Conservation (phyloP, 2,888 invertebrate species). For the Cryptops parisi region DNA sequence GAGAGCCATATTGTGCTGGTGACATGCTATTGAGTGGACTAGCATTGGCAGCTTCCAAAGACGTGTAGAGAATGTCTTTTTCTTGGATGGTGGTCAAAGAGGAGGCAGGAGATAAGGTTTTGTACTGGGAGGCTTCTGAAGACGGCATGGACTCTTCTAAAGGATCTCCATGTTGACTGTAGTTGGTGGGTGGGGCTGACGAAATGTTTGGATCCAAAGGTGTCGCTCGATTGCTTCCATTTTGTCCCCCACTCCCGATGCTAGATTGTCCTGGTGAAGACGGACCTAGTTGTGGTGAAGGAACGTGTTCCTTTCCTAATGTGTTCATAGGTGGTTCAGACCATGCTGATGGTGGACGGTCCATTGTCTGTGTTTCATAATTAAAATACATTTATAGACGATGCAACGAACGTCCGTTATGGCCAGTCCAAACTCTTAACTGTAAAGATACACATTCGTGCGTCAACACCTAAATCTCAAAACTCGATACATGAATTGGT, state of each 20-base stretch:
- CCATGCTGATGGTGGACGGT: background rate
- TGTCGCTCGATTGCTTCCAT: background rate
- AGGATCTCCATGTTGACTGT: background rate
- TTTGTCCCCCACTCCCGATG: background rate
- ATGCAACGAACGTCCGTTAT: too few relatives aligned
- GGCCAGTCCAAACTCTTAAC: too few relatives aligned
- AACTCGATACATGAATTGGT: too few relatives aligned
- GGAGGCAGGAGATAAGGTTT: background rate
- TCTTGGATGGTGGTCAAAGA: background rate
- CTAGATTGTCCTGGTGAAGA: background rate
- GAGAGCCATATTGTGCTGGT: background rate
- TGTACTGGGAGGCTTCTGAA: background rate
- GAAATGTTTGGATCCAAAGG: background rate
- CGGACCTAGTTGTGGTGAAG: too few relatives aligned
- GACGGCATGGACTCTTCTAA: background rate
- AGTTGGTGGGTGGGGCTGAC: background rate
- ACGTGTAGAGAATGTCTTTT: constrained; percentile 9
- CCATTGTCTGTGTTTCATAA: too few relatives aligned
- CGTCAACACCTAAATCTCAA: too few relatives aligned
- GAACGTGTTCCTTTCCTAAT: background rate
- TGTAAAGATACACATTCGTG: too few relatives aligned
- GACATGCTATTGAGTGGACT: background rate
- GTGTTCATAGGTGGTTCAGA: background rate
- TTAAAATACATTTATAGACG: too few relatives aligned
- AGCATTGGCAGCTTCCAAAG: constrained; percentile 8